phyloP scores from a whole-genome alignment of 35 echinoderm and acorn worm species.

The Acanthaster planci region DNA sequence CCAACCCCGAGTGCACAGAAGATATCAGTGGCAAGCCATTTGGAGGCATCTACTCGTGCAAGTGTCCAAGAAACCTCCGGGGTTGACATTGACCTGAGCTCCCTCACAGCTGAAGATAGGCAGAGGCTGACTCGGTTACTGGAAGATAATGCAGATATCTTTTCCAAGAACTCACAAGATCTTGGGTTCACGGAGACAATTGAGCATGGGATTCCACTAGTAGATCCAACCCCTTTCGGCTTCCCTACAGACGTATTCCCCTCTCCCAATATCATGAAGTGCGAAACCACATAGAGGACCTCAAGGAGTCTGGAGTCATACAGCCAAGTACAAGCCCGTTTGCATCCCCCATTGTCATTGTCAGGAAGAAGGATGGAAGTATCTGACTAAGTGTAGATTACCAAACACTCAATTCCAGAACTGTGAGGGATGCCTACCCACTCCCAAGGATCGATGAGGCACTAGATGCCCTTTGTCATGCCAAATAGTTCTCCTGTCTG shows the following conservation, averaged over 20 bases:
- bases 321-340: slow-evolving; percentile 34
- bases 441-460: no score
- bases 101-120: not conserved
- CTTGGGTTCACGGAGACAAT: slow-evolving; percentile 10
- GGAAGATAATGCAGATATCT: not conserved
- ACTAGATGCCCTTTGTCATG: not conserved
- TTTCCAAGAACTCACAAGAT: slow-evolving; percentile 19
- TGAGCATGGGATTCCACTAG: slow-evolving; percentile 11
- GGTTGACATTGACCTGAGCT: no score
- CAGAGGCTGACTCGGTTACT: not conserved
- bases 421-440: no score
- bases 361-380: slow-evolving; percentile 45
- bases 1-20: no score
- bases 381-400: slow-evolving; percentile 45
- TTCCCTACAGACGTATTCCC: slow-evolving; percentile 28
- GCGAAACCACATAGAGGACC: slow-evolving; percentile 20
- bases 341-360: slow-evolving; percentile 49
- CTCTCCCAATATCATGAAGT: slow-evolving; percentile 31
- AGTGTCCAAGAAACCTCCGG: no score
- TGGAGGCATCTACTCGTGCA: no score
- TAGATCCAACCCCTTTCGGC: slow-evolving; percentile 30
- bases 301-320: slow-evolving; percentile 40
- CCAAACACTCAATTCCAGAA: slow-evolving; percentile 25
- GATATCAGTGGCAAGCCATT: no score
- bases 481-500: no score